Evolutionary conservation across 1,140 invertebrate genomes (phyloP).

Genomic region (Drosophila hydei): DNA sequence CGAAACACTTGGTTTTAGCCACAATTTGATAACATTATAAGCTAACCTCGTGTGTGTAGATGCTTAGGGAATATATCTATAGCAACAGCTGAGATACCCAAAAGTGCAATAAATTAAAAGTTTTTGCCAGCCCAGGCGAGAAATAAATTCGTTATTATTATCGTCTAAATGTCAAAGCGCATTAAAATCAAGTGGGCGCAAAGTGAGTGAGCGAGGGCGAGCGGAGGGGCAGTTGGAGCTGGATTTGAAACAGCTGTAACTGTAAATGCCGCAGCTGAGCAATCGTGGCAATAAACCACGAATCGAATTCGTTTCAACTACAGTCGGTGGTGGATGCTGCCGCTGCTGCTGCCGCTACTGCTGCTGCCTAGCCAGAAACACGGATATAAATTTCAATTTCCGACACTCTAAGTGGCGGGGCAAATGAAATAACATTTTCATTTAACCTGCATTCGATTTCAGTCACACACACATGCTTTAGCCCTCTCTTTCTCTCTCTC

Average conservation of each 20-base stretch:
- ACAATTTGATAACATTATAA: not conserved
- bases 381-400: conserved; percentile 84
- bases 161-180: conserved; percentile 75
- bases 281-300: conserved; percentile 79
- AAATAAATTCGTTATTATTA: conserved; percentile 78
- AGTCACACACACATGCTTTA: conserved; percentile 22
- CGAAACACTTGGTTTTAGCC: not conserved
- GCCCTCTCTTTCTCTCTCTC: not conserved
- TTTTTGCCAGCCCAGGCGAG: conserved; percentile 43
- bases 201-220: not conserved
- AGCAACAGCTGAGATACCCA: conserved; percentile 59
- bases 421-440: conserved; percentile 84
- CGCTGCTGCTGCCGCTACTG: not conserved
- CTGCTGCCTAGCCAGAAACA: conserved; percentile 67
- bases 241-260: conserved; percentile 30
- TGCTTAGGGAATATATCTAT: conserved; percentile 38
- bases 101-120: conserved; percentile 70
- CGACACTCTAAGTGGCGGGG: conserved; percentile 83
- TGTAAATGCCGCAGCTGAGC: conserved; percentile 66
- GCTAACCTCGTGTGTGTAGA: conserved; percentile 14
- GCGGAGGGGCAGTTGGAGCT: conserved; percentile 5
- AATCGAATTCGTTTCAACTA: conserved; percentile 69
- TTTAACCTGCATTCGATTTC: conserved; percentile 83
- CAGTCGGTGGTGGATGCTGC: too few species aligned
- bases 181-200: conserved; percentile 62